Evolutionary conservation across 2,113 vertebrate genomes (phyloP).

Genomic region (Porphyrio hochstetteri): DNA sequence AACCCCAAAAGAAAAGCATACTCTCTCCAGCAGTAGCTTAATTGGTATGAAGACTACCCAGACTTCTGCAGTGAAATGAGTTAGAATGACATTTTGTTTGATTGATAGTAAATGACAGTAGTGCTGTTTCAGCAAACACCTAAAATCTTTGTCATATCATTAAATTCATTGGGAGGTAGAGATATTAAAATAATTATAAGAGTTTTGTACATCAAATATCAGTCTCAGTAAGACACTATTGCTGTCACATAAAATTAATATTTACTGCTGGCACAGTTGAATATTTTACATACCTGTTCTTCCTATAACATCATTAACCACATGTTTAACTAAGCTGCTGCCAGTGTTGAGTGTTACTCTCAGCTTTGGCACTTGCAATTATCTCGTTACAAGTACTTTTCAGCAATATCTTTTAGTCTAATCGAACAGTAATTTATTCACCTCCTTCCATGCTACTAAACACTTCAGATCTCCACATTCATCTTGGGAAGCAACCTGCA

Average conservation of each 20-base stretch:
- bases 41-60: slow-evolving; percentile 34
- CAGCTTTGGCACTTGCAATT: slow-evolving; percentile 61
- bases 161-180: slow-evolving; percentile 69
- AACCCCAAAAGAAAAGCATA: background rate
- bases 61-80: slow-evolving; percentile 20
- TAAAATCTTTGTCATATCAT: slow-evolving; percentile 64
- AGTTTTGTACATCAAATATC: slow-evolving; percentile 67
- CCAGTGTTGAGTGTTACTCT: slow-evolving; percentile 57
- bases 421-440: slow-evolving; percentile 62
- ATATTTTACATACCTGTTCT: slow-evolving; percentile 61
- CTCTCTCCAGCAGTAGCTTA: slow-evolving; percentile 8
- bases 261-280: slow-evolving; percentile 50
- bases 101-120: slow-evolving; percentile 46
- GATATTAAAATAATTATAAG: slow-evolving; percentile 71
- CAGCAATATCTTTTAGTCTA: slow-evolving; percentile 67
- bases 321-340: slow-evolving; percentile 71
- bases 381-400: slow-evolving; percentile 59
- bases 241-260: slow-evolving; percentile 76
- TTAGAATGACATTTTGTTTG: slow-evolving; percentile 64
- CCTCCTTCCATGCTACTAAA: slow-evolving; percentile 16
- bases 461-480: slow-evolving; percentile 39
- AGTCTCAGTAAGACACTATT: slow-evolving; percentile 69
- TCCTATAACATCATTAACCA: slow-evolving; percentile 69
- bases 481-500: background rate
- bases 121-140: slow-evolving; percentile 71